Conservation (phyloP, 2,113 vertebrate species). For the Elephas maximus region DNA sequence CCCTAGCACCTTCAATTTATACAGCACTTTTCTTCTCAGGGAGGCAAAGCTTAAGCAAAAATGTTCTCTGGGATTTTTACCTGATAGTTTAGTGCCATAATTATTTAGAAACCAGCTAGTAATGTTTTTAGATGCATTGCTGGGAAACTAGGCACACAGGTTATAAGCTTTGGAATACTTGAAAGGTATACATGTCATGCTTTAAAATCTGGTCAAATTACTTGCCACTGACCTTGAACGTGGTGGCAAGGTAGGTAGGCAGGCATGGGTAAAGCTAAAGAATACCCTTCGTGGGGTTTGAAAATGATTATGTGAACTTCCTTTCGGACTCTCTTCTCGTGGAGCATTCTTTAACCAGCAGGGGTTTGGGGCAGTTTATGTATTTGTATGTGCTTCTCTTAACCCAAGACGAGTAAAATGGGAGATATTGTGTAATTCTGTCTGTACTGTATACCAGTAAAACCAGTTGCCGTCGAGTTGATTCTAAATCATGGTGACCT, state of each 20-base stretch:
- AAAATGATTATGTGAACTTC: background rate
- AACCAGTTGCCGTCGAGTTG: background rate
- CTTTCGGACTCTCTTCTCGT: background rate
- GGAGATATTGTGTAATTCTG: background rate
- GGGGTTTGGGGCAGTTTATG: background rate
- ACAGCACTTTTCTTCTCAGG: conserved; percentile 48
- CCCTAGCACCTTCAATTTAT: background rate
- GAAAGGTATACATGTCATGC: background rate
- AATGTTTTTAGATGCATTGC: background rate
- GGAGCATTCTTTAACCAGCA: background rate
- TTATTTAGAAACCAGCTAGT: conserved; percentile 23
- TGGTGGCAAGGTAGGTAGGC: background rate
- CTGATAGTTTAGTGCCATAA: conserved; percentile 22
- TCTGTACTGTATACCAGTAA: accelerated
- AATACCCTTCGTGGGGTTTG: background rate
- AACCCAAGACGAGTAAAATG: background rate
- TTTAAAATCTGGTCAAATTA: conserved; percentile 7
- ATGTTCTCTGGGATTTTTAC: conserved; percentile 35
- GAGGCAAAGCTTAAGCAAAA: background rate
- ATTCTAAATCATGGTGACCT: background rate
- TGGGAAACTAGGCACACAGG: background rate
- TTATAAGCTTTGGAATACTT: background rate
- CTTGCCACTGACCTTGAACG: conserved; percentile 29
- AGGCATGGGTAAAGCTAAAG: background rate
- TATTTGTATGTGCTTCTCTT: background rate